phyloP scores from a whole-genome alignment of 2,797 vertebrate species.

The Mormyrus hasselquistii region DNA sequence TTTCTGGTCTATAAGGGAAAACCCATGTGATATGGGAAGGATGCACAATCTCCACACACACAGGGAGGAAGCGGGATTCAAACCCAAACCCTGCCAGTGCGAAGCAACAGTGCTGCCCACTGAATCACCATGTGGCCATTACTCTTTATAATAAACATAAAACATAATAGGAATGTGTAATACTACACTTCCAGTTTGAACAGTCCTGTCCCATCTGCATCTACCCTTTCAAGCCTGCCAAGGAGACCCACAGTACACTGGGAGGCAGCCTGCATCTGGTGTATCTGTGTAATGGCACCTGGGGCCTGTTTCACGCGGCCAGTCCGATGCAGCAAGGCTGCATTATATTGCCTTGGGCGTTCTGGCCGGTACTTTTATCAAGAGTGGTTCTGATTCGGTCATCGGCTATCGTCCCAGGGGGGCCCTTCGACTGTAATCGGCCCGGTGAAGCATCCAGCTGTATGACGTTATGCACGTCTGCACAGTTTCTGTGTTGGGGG shows the following conservation, averaged over 20 bases:
- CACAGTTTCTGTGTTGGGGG: background rate
- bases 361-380: background rate
- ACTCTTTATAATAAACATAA: background rate
- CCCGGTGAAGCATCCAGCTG: background rate
- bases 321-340: background rate
- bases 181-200: background rate
- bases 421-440: background rate
- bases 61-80: background rate
- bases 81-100: background rate
- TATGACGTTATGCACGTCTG: background rate
- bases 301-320: background rate
- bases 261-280: background rate
- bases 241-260: background rate
- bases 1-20: background rate
- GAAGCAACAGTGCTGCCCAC: background rate
- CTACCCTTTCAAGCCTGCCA: background rate
- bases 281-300: background rate
- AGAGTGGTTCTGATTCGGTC: background rate
- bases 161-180: background rate
- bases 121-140: background rate
- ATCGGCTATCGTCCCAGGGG: background rate
- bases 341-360: background rate
- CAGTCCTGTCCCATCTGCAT: background rate
- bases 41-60: background rate
- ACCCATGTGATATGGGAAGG: background rate